Conservation (phyloP, 30 jellyfish, hydroid and myxozoan species). For the Hydractinia symbiolongicarpus region DNA sequence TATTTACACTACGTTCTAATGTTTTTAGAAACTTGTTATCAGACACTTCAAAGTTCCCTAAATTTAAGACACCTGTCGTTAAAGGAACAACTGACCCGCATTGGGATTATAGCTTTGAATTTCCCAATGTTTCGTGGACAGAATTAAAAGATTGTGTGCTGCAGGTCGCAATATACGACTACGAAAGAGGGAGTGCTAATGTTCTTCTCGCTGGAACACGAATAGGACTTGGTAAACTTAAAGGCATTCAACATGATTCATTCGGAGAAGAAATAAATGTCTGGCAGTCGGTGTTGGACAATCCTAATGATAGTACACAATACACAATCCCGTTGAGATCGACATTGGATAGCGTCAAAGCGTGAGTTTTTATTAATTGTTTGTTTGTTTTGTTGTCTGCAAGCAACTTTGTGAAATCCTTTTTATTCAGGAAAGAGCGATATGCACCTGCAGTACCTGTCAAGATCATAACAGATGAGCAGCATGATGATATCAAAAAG, state of each 20-base stretch:
- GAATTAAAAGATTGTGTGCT: conserved; percentile 58
- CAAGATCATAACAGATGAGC: conserved; percentile 19
- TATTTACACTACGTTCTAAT: too few relatives aligned
- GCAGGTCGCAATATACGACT: conserved; percentile 64
- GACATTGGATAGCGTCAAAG: conserved; percentile 55
- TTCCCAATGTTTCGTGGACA: conserved; percentile 46
- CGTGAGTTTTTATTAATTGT: conserved; percentile 24
- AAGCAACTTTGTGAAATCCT: not conserved
- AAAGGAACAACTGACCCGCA: conserved; percentile 61
- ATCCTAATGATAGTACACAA: conserved; percentile 46
- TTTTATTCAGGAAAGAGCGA: conserved; percentile 6
- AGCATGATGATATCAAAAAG: conserved; percentile 4
- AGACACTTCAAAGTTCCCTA: conserved; percentile 5
- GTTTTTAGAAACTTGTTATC: not conserved
- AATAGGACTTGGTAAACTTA: conserved; percentile 66
- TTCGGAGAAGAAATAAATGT: conserved; percentile 55
- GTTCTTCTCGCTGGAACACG: conserved; percentile 66
- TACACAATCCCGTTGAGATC: conserved; percentile 72
- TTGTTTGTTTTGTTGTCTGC: not conserved
- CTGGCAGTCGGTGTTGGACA: conserved; percentile 78
- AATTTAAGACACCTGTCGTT: conserved; percentile 36
- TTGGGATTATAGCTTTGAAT: conserved; percentile 65
- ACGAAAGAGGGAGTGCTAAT: conserved; percentile 45
- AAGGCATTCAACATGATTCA: conserved; percentile 64
- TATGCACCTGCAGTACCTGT: conserved; percentile 20